phyloP scores from a whole-genome alignment of 2,888 invertebrate species.

The Willowsia nigromaculata region DNA sequence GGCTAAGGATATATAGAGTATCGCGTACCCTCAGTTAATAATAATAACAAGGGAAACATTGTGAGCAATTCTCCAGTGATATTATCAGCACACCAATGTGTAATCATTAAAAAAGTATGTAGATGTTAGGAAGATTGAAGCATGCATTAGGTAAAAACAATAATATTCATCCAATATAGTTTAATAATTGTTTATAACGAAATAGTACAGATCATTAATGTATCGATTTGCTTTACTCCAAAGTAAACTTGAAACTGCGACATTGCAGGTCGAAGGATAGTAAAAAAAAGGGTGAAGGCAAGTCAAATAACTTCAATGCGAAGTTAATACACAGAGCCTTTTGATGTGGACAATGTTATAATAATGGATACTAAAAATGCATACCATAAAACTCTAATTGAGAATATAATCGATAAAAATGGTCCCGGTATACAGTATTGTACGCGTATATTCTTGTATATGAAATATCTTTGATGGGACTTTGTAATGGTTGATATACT shows the following conservation, averaged over 20 bases:
- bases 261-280: background rate
- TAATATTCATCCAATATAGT: constrained; percentile 4
- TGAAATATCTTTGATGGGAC: constrained; percentile 26
- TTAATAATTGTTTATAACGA: too few relatives aligned
- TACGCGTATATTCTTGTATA: constrained; percentile 49
- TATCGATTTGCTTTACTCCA: too few relatives aligned
- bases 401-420: background rate
- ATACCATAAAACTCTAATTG: constrained; percentile 11
- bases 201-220: too few relatives aligned
- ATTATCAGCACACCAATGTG: constrained; percentile 76
- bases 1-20: constrained; percentile 17
- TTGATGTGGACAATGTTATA: constrained; percentile 12
- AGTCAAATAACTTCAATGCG: background rate
- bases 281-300: background rate
- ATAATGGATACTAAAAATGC: background rate
- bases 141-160: background rate
- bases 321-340: constrained; percentile 16
- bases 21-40: background rate
- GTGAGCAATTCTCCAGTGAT: constrained; percentile 77
- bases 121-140: constrained; percentile 1
- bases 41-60: constrained; percentile 72
- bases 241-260: too few relatives aligned
- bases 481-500: background rate
- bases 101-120: constrained; percentile 66
- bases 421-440: constrained; percentile 35